These are phyloP conservation scores for Junonia oenone DNA, from an alignment of 2,888 invertebrate species.

Conservation along the genomic window DNA sequence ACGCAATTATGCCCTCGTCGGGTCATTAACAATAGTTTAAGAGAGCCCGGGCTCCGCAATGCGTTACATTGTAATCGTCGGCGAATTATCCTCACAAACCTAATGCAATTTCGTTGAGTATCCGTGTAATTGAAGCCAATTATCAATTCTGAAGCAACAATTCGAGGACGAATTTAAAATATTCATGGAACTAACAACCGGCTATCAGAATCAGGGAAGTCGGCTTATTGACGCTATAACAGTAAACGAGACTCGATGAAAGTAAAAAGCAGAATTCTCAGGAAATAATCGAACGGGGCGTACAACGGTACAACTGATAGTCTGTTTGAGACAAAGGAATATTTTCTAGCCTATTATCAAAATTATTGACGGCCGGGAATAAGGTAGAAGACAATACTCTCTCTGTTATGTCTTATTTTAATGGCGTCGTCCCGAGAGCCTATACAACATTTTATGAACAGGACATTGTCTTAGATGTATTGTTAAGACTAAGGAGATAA, in stretches of 20 bases:
- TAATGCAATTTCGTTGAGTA: constrained; percentile 20
- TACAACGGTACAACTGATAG: constrained; percentile 62
- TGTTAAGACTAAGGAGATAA: constrained; percentile 40
- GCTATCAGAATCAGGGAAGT: constrained; percentile 10
- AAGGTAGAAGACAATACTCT: constrained; percentile 56
- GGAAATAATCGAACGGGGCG: constrained; percentile 63
- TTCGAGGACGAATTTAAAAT: constrained; percentile 2
- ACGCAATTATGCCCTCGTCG: constrained; percentile 69
- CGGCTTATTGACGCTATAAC: constrained; percentile 17
- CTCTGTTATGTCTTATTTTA: constrained; percentile 61
- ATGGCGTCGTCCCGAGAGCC: constrained; percentile 57
- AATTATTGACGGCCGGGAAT: constrained; percentile 63
- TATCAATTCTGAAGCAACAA: constrained; percentile 12
- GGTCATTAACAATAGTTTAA: constrained; percentile 74
- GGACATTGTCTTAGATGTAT: constrained; percentile 51
- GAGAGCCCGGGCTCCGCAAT: constrained; percentile 32
- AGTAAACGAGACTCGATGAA: constrained; percentile 34
- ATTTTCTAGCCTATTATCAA: constrained; percentile 77
- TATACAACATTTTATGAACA: constrained; percentile 59
- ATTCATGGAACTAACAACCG: constrained; percentile 1
- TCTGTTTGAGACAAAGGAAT: constrained; percentile 67
- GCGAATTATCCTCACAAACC: constrained; percentile 29
- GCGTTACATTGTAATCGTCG: constrained; percentile 34
- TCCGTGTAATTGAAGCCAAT: constrained; percentile 16
- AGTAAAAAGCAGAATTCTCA: constrained; percentile 29